phyloP scores from a whole-genome alignment of 2,888 invertebrate species.

The Xylota segnis region DNA sequence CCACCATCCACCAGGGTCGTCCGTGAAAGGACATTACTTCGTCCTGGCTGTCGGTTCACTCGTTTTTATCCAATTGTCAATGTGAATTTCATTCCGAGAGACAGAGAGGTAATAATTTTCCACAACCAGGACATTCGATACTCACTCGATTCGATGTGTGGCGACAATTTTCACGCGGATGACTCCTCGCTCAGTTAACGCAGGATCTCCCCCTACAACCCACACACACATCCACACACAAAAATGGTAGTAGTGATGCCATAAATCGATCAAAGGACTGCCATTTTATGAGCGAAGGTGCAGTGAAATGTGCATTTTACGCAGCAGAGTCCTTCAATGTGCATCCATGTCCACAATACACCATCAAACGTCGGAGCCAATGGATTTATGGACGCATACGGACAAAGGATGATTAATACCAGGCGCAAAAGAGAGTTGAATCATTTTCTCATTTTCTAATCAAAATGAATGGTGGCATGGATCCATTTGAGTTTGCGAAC shows the following conservation, averaged over 20 bases:
- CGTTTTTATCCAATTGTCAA: slow-evolving; percentile 50
- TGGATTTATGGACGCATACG: slow-evolving; percentile 57
- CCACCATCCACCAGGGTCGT: neutral
- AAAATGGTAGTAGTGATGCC: slow-evolving; percentile 12
- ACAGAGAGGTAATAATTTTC: slow-evolving; percentile 65
- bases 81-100: slow-evolving; percentile 20
- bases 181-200: slow-evolving; percentile 34
- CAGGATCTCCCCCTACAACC: slow-evolving; percentile 2
- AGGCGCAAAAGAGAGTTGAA: slow-evolving; percentile 30
- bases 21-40: slow-evolving; percentile 39
- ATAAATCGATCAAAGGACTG: slow-evolving; percentile 71
- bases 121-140: slow-evolving; percentile 37
- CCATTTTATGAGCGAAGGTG: slow-evolving; percentile 62
- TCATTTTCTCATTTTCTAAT: slow-evolving; percentile 74
- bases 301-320: slow-evolving; percentile 64
- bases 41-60: slow-evolving; percentile 43
- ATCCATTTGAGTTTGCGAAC: slow-evolving; percentile 46
- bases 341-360: slow-evolving; percentile 22
- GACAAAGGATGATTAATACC: slow-evolving; percentile 48
- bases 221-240: neutral
- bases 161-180: slow-evolving; percentile 72
- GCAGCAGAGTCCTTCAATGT: slow-evolving; percentile 19
- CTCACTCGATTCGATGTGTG: slow-evolving; percentile 19
- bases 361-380: slow-evolving; percentile 53
- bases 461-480: slow-evolving; percentile 67